Base-by-base conservation (phyloP, 2,888 invertebrate species). In the Eristalis tenax region DNA sequence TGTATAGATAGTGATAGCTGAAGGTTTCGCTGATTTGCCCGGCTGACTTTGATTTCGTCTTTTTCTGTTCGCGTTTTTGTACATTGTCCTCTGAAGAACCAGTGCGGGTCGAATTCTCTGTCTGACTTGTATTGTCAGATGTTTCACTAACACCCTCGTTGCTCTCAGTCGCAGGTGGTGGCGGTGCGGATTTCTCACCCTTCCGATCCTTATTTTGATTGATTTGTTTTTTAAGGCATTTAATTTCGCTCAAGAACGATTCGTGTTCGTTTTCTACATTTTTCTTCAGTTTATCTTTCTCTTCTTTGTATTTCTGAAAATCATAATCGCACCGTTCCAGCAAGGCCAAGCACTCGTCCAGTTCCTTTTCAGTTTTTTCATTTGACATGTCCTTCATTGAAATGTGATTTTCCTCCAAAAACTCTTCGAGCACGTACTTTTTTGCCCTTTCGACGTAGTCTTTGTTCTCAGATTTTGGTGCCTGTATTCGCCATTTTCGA, bases 351-450 rank as follows among this genome's bases (percentile, higher is more conserved):
- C 91, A 92, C 68, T 91, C 89, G 32, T 91, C 91, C 13, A 93
- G 90, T 68, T 91, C 91, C 22, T 91, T 89, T 88, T 92, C 92
- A 2, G 92, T 93, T 82, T 91, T 91, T 50, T 91, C 90, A 79
- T 92, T 92, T 5, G 91, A 90, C 90, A 93, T 91, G 63, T 92
- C 91, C 57, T 91, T 91, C 89, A 92, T 92, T 57, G 92, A 92
- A 10, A 93, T 90, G 77, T 90, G 91, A 64, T 93, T 92, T 82
- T 94, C 94, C 11, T 94, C 92, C 0, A 93, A 89, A 82, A 93
- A 94, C 71, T 94, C 94, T 89, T 95, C 95, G 3, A 94, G 93
- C 0, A 94, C 94, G 75, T 94, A 94, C 81, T 95, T 94, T 56
- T 94, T 93, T 2, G 93, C 93, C 23, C 94, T 93, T 0, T 94